Conservation (phyloP, 2,888 invertebrate species). For the Pammene fasciana region DNA sequence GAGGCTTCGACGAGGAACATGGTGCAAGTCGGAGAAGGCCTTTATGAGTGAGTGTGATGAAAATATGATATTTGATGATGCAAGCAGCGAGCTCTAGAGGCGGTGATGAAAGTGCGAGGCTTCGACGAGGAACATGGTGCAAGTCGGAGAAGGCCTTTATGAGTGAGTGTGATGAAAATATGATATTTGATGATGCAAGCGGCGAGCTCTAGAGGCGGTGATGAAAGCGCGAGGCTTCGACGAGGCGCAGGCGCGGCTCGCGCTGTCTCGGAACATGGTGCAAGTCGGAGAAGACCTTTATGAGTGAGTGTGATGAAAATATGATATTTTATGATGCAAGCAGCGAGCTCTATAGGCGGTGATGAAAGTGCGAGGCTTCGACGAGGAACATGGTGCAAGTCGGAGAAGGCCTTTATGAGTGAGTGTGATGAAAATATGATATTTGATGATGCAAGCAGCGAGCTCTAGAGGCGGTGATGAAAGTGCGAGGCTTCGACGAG, state of each 20-base stretch:
- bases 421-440: conserved; percentile 36
- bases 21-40: conserved; percentile 63
- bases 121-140: conserved; percentile 73
- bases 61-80: not conserved
- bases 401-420: conserved; percentile 71
- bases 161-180: conserved; percentile 52
- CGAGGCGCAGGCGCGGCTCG: conserved; percentile 70
- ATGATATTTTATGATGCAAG: conserved; percentile 29
- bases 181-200: conserved; percentile 32
- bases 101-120: conserved; percentile 68
- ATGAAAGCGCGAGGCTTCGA: conserved; percentile 70
- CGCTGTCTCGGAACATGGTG: conserved; percentile 75
- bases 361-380: conserved; percentile 69
- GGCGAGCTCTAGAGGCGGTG: conserved; percentile 70
- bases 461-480: conserved; percentile 73
- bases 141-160: conserved; percentile 69
- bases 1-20: conserved; percentile 75
- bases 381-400: conserved; percentile 70
- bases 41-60: conserved; percentile 63
- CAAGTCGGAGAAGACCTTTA: conserved; percentile 69
- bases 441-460: conserved; percentile 39
- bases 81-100: conserved; percentile 63
- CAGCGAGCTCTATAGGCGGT: conserved; percentile 70
- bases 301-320: conserved; percentile 52
- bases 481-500: conserved; percentile 71